Percentiles rank a stretch among this genome's conserved stretches.
Conservation (phyloP, 2,888 invertebrate species). For the Macrophya annulata region DNA sequence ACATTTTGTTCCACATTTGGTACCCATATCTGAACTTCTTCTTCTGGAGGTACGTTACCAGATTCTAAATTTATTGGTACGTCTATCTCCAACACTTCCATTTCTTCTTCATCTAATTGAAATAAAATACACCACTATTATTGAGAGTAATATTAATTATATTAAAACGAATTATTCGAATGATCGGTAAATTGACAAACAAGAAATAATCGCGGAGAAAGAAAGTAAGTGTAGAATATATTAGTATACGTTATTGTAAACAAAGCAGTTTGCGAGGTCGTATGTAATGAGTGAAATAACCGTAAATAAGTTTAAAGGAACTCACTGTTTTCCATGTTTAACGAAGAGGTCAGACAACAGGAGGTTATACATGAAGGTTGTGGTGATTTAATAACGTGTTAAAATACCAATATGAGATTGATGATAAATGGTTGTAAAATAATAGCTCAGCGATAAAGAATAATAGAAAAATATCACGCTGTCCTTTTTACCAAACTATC, state of each 20-base stretch:
- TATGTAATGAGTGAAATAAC: not conserved
- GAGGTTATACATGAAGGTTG: constrained; percentile 8
- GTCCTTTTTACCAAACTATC: constrained; percentile 11
- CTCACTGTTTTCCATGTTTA: constrained; percentile 54
- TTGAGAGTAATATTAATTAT: not conserved
- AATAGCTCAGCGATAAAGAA: not conserved
- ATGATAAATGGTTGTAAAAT: not conserved
- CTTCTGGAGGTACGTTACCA: not conserved
- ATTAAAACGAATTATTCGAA: not conserved
- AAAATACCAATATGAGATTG: not conserved
- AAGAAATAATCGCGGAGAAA: not conserved
- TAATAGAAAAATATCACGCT: not conserved
- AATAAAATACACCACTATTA: not conserved
- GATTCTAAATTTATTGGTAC: not conserved
- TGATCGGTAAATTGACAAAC: not conserved
- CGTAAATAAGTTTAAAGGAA: constrained; percentile 11
- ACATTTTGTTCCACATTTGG: not conserved
- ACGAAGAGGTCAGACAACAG: not conserved
- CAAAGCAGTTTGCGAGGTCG: not conserved
- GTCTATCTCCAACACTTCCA: constrained; percentile 41
- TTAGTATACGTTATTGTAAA: not conserved
- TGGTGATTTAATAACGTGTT: not conserved
- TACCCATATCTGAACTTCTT: not conserved
- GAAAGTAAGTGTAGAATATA: constrained; percentile 2
- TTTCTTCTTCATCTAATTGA: constrained; percentile 45